A percentile compares a stretch with the other conserved stretches of the same genome.
Conservation (phyloP, 2,113 vertebrate species). For the Syngnathus scovelli region DNA sequence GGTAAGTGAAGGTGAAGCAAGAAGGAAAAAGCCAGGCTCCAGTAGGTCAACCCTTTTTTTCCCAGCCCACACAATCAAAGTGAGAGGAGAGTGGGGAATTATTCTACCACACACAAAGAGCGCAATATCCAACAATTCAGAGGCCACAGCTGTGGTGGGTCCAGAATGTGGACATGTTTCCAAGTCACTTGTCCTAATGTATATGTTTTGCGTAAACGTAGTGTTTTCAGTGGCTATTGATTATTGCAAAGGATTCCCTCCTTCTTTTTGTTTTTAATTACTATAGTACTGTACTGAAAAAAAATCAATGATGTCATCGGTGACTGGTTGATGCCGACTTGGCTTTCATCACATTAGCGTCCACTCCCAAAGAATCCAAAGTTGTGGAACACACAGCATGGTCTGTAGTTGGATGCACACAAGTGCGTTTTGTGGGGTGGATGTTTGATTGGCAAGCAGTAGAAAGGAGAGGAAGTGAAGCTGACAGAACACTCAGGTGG, state of each 20-base stretch:
- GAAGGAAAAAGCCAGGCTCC: not conserved
- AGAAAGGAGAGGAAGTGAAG: constrained; percentile 61
- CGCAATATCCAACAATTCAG: not conserved
- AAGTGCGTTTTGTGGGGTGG: constrained; percentile 16
- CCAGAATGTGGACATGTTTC: not conserved
- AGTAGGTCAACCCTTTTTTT: not conserved
- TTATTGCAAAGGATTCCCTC: not conserved
- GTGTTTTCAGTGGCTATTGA: not conserved
- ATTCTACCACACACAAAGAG: not conserved
- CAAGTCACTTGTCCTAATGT: not conserved
- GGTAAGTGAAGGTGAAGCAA: not conserved
- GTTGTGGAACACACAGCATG: not conserved
- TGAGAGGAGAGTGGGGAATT: not conserved
- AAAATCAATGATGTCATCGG: not conserved
- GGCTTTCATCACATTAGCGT: not conserved
- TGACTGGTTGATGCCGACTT: not conserved
- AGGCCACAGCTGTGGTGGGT: not conserved
- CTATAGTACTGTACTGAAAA: not conserved
- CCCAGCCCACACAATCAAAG: not conserved
- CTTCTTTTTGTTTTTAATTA: not conserved
- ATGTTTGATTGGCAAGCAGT: constrained; percentile 57
- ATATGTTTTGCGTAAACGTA: not conserved
- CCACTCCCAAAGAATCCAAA: not conserved
- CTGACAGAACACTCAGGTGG: constrained; percentile 64
- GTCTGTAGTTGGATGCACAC: constrained; percentile 6